These are phyloP conservation scores for Emesis furor DNA, from an alignment of 2,888 invertebrate species.

Conservation along the genomic window DNA sequence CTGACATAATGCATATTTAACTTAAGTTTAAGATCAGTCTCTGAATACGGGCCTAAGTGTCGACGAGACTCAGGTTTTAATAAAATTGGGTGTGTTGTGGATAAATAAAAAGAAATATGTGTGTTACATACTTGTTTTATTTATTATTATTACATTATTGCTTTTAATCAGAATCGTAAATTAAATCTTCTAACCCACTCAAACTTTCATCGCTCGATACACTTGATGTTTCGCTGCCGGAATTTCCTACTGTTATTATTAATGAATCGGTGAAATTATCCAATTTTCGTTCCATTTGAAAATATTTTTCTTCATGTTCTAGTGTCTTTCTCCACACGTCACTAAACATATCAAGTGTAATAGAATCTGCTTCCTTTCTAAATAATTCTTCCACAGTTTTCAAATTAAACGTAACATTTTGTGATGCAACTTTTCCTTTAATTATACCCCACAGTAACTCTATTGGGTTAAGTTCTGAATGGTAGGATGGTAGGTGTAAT, in stretches of 20 bases:
- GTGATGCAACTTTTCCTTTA: conserved; percentile 37
- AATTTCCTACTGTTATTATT: conserved; percentile 44
- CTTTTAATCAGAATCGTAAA: conserved; percentile 24
- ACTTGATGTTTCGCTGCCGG: conserved; percentile 41
- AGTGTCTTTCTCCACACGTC: conserved; percentile 31
- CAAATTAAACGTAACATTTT: conserved; percentile 42
- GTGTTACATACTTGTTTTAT: conserved; percentile 22
- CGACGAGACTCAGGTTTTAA: not conserved
- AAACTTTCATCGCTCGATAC: conserved; percentile 29
- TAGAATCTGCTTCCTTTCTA: conserved; percentile 26
- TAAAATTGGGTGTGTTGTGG: too few relatives aligned
- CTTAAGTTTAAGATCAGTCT: not conserved
- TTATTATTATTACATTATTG: conserved; percentile 22
- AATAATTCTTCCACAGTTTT: conserved; percentile 38
- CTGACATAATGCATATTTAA: conserved; percentile 1
- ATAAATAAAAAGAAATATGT: too few relatives aligned
- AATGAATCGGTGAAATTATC: conserved; percentile 45
- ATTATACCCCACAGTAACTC: conserved; percentile 39
- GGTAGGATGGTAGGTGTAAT: conserved; percentile 18
- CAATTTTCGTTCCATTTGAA: conserved; percentile 38
- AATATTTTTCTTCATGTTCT: conserved; percentile 42
- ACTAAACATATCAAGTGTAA: conserved; percentile 34
- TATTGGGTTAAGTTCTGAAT: conserved; percentile 41
- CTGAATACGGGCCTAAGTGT: conserved; percentile 4
- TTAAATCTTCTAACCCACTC: conserved; percentile 23